Evolutionary conservation across 2,113 vertebrate species (phyloP), one percentile per base, ranked within the genome.

Genomic region (Campylomormyrus numenius): DNA sequence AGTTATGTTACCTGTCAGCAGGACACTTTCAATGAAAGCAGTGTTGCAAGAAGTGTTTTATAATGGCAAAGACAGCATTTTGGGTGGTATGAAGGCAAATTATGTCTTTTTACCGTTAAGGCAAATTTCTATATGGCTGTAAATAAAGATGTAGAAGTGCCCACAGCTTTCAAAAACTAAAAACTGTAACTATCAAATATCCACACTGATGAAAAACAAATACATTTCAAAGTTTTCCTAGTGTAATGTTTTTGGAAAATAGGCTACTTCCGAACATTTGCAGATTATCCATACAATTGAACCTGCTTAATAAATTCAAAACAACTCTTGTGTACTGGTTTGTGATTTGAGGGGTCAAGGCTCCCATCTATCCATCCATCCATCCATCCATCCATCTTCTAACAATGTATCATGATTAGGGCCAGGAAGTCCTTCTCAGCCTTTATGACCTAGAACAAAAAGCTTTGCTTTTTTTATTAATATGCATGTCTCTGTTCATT

Each of bases 401-500:
- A 80, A 42, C 31, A 17, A 39, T 80, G 15, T 42, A 19, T 17
- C 35, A 31, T 42, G 70, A 35, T 39, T 35, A 42, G 15, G 15
- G 15, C 7, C 24, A 62, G 56, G 21, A 7, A 62, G 9, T 15
- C 66, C 31, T 70, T 31, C n/a, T 74, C 27, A 74, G 15, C 0
- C 31, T 42, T 35, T 80, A 80, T 0, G 0, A 80, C 74, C 35
- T 35, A 77, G 31, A 31, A 77, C 31, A 77, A 35, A 74, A 77
- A 77, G 5, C 70, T 77, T 77, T 77, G 31, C 13, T 35, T 77
- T 39, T 74, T 35, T 35, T 49, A n/a, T 85, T 85, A 85, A 88
- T 53, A 90, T 49, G 91, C 92, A 91, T 88, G 84, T n/a, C 87
- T 17, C 13, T 80, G 84, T 31, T 15, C 17, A 89, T 85, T 90